These are phyloP conservation scores for Indicator maculatus DNA, from an alignment of 2,113 vertebrate genomes.

Conservation along the genomic window DNA sequence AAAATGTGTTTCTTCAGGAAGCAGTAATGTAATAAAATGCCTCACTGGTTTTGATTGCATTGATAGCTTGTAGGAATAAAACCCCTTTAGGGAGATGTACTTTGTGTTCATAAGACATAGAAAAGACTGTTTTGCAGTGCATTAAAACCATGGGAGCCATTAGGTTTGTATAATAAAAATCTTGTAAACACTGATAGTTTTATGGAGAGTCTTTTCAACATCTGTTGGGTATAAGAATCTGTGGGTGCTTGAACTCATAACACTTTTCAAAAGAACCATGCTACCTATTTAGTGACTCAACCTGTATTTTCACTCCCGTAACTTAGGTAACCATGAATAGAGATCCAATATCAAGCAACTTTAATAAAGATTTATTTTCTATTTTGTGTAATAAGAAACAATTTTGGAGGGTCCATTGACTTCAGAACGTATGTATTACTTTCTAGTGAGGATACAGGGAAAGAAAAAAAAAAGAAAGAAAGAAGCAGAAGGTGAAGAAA, in stretches of 20 bases:
- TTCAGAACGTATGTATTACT: neutral
- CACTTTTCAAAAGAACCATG: neutral
- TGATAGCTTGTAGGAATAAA: slow-evolving; percentile 21
- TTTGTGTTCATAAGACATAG: slow-evolving; percentile 21
- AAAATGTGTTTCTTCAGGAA: slow-evolving; percentile 34
- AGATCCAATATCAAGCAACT: neutral
- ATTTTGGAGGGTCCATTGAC: slow-evolving; percentile 13
- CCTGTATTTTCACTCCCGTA: neutral
- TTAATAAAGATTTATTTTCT: slow-evolving; percentile 8
- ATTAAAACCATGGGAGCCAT: slow-evolving; percentile 30
- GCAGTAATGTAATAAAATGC: slow-evolving; percentile 53
- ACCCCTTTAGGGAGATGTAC: neutral
- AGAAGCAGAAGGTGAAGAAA: neutral
- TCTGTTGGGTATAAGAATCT: neutral
- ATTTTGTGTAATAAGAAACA: neutral
- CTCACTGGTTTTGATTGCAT: slow-evolving; percentile 55
- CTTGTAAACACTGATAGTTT: slow-evolving; percentile 59
- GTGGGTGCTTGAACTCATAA: neutral
- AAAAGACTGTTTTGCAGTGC: slow-evolving; percentile 8
- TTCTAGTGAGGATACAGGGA: neutral
- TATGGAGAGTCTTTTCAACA: slow-evolving; percentile 23
- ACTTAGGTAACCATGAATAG: neutral
- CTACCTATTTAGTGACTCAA: neutral
- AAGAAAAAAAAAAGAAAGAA: neutral
- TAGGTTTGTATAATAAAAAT: slow-evolving; percentile 37